Base-by-base conservation (phyloP, 2,888 invertebrate genomes). In the Morinoia aosen region DNA sequence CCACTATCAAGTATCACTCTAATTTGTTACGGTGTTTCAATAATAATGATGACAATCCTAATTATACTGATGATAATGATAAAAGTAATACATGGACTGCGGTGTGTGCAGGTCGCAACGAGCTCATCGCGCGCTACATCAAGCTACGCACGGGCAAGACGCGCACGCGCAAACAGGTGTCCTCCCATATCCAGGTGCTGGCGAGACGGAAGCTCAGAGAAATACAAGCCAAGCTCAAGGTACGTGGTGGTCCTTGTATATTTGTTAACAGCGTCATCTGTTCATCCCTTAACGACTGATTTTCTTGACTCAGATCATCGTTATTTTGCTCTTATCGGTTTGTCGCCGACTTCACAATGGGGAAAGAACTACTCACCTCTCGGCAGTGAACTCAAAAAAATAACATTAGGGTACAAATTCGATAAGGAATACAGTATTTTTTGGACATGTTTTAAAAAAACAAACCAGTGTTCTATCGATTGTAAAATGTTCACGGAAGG, bases 61-160 rank as follows among this genome's bases (percentile, higher is more conserved):
- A 61, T 58, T n/a, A n/a, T 48, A 48, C n/a, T 61, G 58, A 61
- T 58, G 61, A n/a, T 48, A 48, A 48, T 48, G 48, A 48, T 48
- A 5, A 5, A 48, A 48, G 48, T 48, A 48, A 48, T 48, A 5
- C 48, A 48, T 48, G 48, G 48, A 48, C 5, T 48, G 48, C 48
- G 48, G 33, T 90, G 40, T 90, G 48, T n/a, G 95, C 98, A 99
- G 99, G 99, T 97, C 98, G 99, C 97, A 99, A 99, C 98, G 99
- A 99, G 98, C 98, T 99, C 97, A 99, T 99, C 98, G 99, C 99
- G 97, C 98, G 99, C 97, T 99, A 99, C 98, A 99, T 99, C 97
- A 99, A 99, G 98, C 98, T 99, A 97, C 98, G 99, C 97, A 99
- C 99, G 97, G 99, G 99, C 97, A 99, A 99, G 97, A 99, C 99